These are phyloP conservation scores for Tinamus guttatus DNA, from an alignment of 2,113 vertebrate genomes.

Conservation along the genomic window DNA sequence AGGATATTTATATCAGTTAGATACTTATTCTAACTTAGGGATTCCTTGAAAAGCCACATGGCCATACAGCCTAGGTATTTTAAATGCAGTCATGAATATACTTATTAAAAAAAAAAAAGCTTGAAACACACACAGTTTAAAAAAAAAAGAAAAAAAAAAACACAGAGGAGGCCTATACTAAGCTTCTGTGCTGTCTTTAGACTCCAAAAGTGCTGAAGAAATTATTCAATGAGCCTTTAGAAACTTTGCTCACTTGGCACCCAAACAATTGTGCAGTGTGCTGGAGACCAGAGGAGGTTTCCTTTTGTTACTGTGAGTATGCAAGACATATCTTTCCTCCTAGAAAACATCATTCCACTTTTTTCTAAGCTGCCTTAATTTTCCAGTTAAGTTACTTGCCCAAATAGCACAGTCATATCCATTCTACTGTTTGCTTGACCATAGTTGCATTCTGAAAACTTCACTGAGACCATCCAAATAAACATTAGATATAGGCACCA, in stretches of 20 bases:
- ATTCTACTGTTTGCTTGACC: neutral
- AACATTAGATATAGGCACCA: fast-evolving
- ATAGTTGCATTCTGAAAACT: neutral
- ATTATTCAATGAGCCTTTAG: neutral
- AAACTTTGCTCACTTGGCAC: neutral
- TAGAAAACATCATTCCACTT: neutral
- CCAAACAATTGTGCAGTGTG: neutral
- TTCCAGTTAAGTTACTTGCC: neutral
- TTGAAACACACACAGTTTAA: neutral
- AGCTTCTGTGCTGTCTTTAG: neutral
- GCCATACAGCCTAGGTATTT: neutral
- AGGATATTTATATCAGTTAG: neutral
- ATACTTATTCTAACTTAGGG: neutral
- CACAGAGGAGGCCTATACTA: neutral
- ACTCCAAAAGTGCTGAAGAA: neutral
- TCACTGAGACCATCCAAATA: neutral
- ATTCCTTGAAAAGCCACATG: neutral
- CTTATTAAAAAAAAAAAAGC: fast-evolving
- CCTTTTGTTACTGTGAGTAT: neutral
- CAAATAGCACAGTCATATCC: fast-evolving
- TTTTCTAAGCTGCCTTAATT: neutral
- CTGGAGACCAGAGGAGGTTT: neutral
- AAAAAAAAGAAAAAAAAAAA: neutral
- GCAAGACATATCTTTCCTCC: neutral
- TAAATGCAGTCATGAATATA: neutral